A percentile compares a stretch with the other conserved stretches of the same genome.
phyloP scores from a whole-genome alignment of 2,797 vertebrate genomes.

The Pipistrellus pygmaeus region DNA sequence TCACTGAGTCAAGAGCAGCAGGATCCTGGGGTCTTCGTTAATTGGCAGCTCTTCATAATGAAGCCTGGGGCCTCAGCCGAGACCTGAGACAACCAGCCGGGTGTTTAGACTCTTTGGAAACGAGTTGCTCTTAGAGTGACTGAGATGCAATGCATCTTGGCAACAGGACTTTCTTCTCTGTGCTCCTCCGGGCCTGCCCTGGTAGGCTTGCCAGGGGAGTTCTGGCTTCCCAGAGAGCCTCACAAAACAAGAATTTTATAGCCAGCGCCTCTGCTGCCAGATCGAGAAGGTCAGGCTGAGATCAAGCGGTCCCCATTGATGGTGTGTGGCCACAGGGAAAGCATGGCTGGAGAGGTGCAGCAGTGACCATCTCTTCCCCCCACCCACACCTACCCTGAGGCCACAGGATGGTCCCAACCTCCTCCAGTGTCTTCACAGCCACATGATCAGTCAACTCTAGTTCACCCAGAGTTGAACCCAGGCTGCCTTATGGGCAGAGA shows the following conservation, averaged over 20 bases:
- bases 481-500: not conserved
- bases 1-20: not conserved
- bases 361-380: fast-evolving
- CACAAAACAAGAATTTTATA: constrained; percentile 67
- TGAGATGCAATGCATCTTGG: not conserved
- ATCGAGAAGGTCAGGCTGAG: constrained; percentile 24
- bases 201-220: constrained; percentile 70
- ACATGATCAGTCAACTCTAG: not conserved
- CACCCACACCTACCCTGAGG: too few relatives aligned
- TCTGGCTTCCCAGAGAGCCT: constrained; percentile 73
- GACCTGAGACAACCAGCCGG: not conserved
- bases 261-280: constrained; percentile 31
- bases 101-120: not conserved
- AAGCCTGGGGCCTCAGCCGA: not conserved
- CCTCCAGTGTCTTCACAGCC: not conserved
- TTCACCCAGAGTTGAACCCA: not conserved
- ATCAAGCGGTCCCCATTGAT: not conserved
- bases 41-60: not conserved
- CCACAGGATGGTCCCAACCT: not conserved
- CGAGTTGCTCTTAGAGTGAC: not conserved
- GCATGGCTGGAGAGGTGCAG: not conserved
- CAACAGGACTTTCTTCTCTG: not conserved
- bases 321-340: not conserved
- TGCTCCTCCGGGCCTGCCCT: not conserved
- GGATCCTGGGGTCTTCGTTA: not conserved